phyloP scores from a whole-genome alignment of 2,888 invertebrate genomes.

The Branchinecta sandiegonensis region DNA sequence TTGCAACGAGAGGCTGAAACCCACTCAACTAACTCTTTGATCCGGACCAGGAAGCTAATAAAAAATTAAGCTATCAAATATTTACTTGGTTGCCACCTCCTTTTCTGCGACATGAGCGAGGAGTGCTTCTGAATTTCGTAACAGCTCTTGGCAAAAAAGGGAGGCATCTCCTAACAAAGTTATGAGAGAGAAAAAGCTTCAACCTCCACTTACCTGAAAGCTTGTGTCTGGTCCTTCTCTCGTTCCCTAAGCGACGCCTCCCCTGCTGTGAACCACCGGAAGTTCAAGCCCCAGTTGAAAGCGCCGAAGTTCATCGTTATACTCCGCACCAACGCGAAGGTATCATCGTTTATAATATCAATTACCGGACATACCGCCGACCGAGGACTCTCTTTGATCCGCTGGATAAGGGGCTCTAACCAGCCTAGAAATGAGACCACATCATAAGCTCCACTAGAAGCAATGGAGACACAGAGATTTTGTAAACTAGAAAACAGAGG shows the following conservation, averaged over 20 bases:
- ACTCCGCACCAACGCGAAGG: constrained; percentile 83
- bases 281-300: constrained; percentile 92
- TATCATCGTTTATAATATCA: constrained; percentile 88
- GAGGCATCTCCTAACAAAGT: too few species aligned
- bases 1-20: too few species aligned
- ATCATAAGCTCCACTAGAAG: too few species aligned
- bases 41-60: too few species aligned
- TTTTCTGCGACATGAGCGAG: too few species aligned
- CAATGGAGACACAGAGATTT: too few species aligned
- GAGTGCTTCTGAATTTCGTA: too few species aligned
- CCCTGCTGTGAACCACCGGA: constrained; percentile 69
- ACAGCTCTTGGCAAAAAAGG: too few species aligned
- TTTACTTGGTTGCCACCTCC: too few species aligned
- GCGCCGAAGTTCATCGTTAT: constrained; percentile 96
- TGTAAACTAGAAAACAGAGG: too few species aligned
- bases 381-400: constrained; percentile 47
- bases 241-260: constrained; percentile 47
- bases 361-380: constrained; percentile 68
- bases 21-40: too few species aligned
- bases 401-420: constrained; percentile 55
- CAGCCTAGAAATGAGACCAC: constrained; percentile 42
- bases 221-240: constrained; percentile 47
- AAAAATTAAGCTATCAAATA: too few species aligned
- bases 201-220: constrained; percentile 38
- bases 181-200: not conserved